phyloP scores from a whole-genome alignment of 2,797 vertebrate genomes.

The Urophycis tenuis region DNA sequence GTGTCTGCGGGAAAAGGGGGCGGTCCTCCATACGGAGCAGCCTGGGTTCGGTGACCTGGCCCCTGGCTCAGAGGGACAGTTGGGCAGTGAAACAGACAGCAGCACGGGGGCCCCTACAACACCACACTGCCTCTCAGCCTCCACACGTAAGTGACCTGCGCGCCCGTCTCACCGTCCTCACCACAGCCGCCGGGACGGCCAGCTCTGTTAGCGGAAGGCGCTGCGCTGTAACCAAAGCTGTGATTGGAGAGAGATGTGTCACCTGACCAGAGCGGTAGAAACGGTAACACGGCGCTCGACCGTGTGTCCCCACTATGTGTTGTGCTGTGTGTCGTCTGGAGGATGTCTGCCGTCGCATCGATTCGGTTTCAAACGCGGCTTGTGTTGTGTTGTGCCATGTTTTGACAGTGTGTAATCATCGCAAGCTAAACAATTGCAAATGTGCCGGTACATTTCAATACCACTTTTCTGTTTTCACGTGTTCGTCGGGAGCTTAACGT shows the following conservation, averaged over 20 bases:
- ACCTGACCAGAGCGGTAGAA: background rate
- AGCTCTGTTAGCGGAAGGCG: background rate
- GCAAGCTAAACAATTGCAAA: background rate
- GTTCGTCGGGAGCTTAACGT: background rate
- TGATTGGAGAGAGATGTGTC: too few relatives aligned
- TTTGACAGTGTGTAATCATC: background rate
- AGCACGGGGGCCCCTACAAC: constrained; percentile 60
- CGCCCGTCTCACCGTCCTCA: too few relatives aligned
- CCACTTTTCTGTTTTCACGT: background rate
- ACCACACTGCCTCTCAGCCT: constrained; percentile 48
- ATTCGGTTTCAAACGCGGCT: background rate
- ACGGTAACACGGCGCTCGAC: too few relatives aligned
- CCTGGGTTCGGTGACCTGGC: constrained; percentile 59
- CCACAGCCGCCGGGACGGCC: too few relatives aligned
- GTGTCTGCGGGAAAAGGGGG: background rate
- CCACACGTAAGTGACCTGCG: background rate
- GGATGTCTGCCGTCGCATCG: background rate
- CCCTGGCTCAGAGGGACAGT: constrained; percentile 72
- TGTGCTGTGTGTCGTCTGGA: background rate
- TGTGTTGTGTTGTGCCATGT: background rate
- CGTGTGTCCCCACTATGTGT: background rate
- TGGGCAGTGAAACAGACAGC: constrained; percentile 70
- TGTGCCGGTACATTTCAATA: background rate
- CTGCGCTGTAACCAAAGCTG: too few relatives aligned
- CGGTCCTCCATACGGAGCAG: constrained; percentile 29